A percentile compares a stretch with the other conserved stretches of the same genome.
Evolutionary conservation across 2,113 vertebrate species (phyloP).

Genomic region (Collichthys lucidus): DNA sequence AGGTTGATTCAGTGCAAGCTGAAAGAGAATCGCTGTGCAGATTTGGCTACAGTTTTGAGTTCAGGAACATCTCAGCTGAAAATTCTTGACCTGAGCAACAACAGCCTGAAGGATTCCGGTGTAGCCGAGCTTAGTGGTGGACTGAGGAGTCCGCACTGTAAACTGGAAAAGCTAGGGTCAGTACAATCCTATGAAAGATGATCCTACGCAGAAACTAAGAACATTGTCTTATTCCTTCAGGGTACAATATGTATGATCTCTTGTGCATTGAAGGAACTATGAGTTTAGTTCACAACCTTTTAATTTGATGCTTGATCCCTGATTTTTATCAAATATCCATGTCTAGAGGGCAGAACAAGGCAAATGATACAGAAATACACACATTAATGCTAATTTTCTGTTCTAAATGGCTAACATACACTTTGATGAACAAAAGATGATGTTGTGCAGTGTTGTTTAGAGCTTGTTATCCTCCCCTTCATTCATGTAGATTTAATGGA

Average conservation of each 20-base stretch:
- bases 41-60: conserved; percentile 51
- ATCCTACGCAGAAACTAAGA: too few relatives aligned
- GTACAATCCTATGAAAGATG: background rate
- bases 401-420: background rate
- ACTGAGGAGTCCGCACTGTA: conserved; percentile 42
- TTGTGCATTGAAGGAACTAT: background rate
- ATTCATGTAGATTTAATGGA: too few relatives aligned
- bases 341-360: background rate
- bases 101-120: conserved; percentile 57
- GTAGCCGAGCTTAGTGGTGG: conserved; percentile 37
- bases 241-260: background rate
- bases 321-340: background rate
- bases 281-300: background rate
- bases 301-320: background rate
- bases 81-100: conserved; percentile 64
- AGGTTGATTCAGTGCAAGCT: conserved; percentile 57
- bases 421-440: background rate
- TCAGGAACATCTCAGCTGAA: conserved; percentile 39
- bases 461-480: background rate
- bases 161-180: conserved; percentile 57
- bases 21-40: conserved; percentile 30
- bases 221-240: background rate
- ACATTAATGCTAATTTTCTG: background rate
- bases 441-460: background rate
- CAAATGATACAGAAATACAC: background rate